Base-by-base conservation (phyloP, 30 jellyfish, hydroid and myxozoan species). In the Hydractinia echinata region DNA sequence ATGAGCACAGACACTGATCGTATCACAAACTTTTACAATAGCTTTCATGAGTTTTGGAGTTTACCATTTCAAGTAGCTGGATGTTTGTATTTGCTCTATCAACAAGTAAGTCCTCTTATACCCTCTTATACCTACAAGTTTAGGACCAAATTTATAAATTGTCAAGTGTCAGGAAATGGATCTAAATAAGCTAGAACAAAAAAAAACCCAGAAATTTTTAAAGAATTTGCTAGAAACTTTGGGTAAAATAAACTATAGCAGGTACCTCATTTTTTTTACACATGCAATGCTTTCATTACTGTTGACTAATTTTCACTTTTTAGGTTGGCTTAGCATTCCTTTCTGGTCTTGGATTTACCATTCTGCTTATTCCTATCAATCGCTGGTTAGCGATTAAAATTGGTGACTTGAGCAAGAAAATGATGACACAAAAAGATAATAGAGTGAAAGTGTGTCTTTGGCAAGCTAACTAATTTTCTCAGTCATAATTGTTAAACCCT, bases 11-110 rank as follows among this genome's bases (percentile, higher is more conserved):
- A 93, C 81, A 88, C 96, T 10, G 94, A 87, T 67, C 83, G 99
- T 10, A 72, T 82, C 54, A 54, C 82, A 10, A 87, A 84, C 66
- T 93, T 93, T 79, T 80, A 94, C 76, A 77, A 87, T 89, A 83
- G 96, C 73, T 93, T 93, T 67, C 99, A 93, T 72, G 94, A 93
- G 62, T 87, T 93, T 58, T 93, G 99, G 99, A 93, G 99, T 79
- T 76, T 93, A 66, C 99, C 99, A 21, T 93, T 93, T 77, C 96
- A 93, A 79, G 72, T 93, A 52, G 96, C 96, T 6, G 88, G 87
- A 6, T 76, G 97, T 13, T 78, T 93, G n/a, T 93, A 87, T 56
- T 68, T 93, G 10, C 89, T 93, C 4, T 87, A 93, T 72, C 94
- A 84, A 73, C 99, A 93, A 94, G 99, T 85, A 53, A 51, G 44